phyloP scores from a whole-genome alignment of 2,113 vertebrate species.

The Burhinus bistriatus region DNA sequence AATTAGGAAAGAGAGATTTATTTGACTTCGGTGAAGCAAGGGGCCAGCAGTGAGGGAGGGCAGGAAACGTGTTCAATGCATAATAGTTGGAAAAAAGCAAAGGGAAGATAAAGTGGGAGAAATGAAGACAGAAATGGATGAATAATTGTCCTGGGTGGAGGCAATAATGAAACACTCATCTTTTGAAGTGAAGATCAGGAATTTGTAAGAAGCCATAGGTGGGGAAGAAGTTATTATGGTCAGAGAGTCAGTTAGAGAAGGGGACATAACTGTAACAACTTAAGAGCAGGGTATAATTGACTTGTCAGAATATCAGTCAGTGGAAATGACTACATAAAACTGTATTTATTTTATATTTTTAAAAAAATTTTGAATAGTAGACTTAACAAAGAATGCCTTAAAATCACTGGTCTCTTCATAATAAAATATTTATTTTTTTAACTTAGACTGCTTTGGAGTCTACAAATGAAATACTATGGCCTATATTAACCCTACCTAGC shows the following conservation, averaged over 20 bases:
- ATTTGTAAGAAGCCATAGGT: not conserved
- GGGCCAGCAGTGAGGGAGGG: not conserved
- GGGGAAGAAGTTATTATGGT: not conserved
- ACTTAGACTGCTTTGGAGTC: not conserved
- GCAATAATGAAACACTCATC: not conserved
- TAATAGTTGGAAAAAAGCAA: not conserved
- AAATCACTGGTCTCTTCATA: not conserved
- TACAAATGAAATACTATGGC: not conserved
- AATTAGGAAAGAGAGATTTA: not conserved
- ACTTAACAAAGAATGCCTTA: not conserved
- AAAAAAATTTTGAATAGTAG: not conserved
- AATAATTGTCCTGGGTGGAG: not conserved
- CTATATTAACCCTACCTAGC: not conserved
- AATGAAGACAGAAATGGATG: not conserved
- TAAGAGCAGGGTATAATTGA: not conserved
- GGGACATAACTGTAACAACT: not conserved
- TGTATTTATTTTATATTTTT: not conserved
- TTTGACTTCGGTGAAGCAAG: not conserved
- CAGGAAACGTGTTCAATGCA: not conserved
- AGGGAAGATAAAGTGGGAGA: not conserved
- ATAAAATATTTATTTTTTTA: not conserved
- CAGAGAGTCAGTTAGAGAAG: not conserved
- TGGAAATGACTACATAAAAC: not conserved
- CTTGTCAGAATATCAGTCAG: not conserved
- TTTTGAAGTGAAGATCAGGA: conserved; percentile 4